Conservation (phyloP, 2,113 vertebrate genomes). For the Odontophorus gujanensis region DNA sequence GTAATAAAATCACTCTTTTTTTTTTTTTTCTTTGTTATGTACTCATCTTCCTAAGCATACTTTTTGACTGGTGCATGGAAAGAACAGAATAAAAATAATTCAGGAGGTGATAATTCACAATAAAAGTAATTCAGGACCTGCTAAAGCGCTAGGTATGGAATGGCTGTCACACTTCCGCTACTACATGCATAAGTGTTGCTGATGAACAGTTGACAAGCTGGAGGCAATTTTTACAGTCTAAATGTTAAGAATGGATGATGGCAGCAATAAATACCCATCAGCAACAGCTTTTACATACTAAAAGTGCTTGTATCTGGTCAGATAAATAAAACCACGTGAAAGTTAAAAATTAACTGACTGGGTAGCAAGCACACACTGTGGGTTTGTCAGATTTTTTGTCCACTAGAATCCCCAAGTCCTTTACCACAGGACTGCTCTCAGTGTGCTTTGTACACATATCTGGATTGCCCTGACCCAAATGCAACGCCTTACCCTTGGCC, state of each 20-base stretch:
- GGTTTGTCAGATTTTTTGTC: no score
- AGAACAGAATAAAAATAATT: background rate
- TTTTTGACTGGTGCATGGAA: background rate
- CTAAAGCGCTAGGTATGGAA: slow-evolving; percentile 13
- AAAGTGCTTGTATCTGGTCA: background rate
- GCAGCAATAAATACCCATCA: slow-evolving; percentile 45
- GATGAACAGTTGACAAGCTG: slow-evolving; percentile 44
- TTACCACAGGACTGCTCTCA: no score
- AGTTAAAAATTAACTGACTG: background rate
- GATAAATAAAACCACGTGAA: background rate
- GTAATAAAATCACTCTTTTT: background rate
- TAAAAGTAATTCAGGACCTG: background rate
- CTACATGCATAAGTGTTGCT: slow-evolving; percentile 53
- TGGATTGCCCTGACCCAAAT: no score
- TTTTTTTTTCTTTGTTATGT: background rate
- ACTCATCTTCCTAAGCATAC: background rate
- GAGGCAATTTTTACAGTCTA: slow-evolving; percentile 51
- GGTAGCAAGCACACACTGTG: no score
- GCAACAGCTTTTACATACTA: slow-evolving; percentile 28
- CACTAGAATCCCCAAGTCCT: no score
- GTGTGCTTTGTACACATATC: no score
- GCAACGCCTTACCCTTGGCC: no score
- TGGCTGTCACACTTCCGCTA: slow-evolving; percentile 27
- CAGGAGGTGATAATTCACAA: background rate
- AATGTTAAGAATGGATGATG: slow-evolving; percentile 42